Base-by-base conservation (phyloP, 2,888 invertebrate species). In the Craniophora ligustri region DNA sequence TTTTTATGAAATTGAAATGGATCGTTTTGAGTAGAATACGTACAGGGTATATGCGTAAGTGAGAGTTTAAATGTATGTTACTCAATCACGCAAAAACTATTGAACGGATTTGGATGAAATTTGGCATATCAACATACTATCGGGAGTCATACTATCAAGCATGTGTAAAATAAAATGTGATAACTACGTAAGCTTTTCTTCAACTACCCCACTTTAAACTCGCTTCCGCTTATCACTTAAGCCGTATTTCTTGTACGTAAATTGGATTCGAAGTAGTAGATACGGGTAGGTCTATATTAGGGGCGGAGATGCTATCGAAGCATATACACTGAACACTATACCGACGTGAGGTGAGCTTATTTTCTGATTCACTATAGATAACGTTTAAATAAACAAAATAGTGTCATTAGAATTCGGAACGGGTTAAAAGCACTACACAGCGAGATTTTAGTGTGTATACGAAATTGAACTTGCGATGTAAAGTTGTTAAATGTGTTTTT, bases 241-340 rank as follows among this genome's bases (percentile, higher is more conserved):
- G 36, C 68, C 76, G 41, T 49, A 49, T 74, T 74, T 72, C 79
- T 82, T 76, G 78, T 86, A 88, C 86, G 89, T 88, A 91, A 91
- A 91, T 91, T 89, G 89, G 91, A 89, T 91, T 89, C 86, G 78
- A 87, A 88, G 87, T 87, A 89, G 87, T 85, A 85, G 84, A 85
- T 83, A 78, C 82, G 87, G 85, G 82, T 84, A 81, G 84, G 85
- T 85, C 88, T 87, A 82, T 89, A 88, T 87, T 86, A 87, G 81
- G 85, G 82, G 75, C 74, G 78, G 69, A 76, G 86, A 82, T 81
- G 81, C 71, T 80, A 76, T 79, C 82, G 68, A 63, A 67, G 70
- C 73, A 76, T 76, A 79, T 78, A 79, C 79, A 77, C n/a, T n/a
- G 76, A 75, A 79, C 73, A 76, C 67, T 57, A 59, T 51, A 26